Percentiles rank a stretch among this genome's conserved stretches.
Conservation (phyloP, 2,113 vertebrate species). For the Neogobius melanostomus region DNA sequence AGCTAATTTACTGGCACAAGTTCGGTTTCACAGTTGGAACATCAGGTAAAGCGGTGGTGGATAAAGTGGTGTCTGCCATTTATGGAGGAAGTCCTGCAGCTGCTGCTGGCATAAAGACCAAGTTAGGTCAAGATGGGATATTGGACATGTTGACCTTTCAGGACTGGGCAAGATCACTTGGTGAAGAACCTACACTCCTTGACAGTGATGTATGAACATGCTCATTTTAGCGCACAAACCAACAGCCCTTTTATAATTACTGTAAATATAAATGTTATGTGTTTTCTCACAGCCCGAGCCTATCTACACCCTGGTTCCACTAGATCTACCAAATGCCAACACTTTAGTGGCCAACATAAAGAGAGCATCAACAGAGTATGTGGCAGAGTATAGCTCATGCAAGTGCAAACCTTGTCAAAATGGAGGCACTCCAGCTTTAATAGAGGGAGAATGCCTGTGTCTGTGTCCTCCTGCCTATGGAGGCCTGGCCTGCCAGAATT, state of each 20-base stretch:
- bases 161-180: constrained; percentile 80
- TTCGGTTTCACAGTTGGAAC: constrained; percentile 3
- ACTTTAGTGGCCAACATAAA: constrained; percentile 80
- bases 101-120: constrained; percentile 75
- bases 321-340: constrained; percentile 71
- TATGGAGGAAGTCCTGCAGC: constrained; percentile 77
- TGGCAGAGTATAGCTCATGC: constrained; percentile 80
- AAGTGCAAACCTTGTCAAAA: constrained; percentile 87
- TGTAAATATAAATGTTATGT: not conserved
- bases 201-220: constrained; percentile 62
- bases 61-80: constrained; percentile 80
- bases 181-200: constrained; percentile 77
- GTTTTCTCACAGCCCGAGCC: constrained; percentile 69
- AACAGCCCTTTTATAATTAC: not conserved
- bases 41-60: constrained; percentile 68
- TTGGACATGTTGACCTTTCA: constrained; percentile 75
- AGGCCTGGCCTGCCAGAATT: constrained; percentile 82
- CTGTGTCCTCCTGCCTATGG: constrained; percentile 74
- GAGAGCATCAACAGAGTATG: constrained; percentile 80
- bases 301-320: constrained; percentile 82
- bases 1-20: not conserved
- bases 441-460: constrained; percentile 85
- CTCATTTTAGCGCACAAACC: not conserved
- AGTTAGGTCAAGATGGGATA: constrained; percentile 48
- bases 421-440: constrained; percentile 78